Percentiles rank a stretch among this genome's conserved stretches.
phyloP scores from a whole-genome alignment of 2,113 vertebrate genomes.

The Festucalex cinctus region DNA sequence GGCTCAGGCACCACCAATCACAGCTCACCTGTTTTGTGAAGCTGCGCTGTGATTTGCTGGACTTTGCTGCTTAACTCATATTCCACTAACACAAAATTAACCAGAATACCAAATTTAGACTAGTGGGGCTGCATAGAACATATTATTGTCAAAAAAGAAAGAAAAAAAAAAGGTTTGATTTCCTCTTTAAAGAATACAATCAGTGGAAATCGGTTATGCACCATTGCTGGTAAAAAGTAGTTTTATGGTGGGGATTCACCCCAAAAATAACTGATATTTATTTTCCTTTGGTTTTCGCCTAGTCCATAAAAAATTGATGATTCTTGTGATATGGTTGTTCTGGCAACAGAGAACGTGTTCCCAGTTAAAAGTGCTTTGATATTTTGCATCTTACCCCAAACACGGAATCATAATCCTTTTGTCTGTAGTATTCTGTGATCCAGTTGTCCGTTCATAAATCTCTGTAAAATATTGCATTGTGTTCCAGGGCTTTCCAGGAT shows the following conservation, averaged over 20 bases:
- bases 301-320: background rate
- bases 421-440: slow-evolving; percentile 20
- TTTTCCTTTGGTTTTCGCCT: background rate
- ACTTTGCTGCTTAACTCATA: no score
- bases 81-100: no score
- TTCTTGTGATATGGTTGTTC: slow-evolving; percentile 20
- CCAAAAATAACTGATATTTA: background rate
- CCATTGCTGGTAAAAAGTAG: no score
- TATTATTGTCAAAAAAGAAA: no score
- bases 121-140: no score
- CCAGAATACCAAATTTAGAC: no score
- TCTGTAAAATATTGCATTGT: slow-evolving; percentile 23
- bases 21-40: no score
- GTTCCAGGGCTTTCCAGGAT: slow-evolving; percentile 51
- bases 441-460: slow-evolving; percentile 44
- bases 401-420: slow-evolving; percentile 10
- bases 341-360: slow-evolving; percentile 28
- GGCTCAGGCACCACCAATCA: no score
- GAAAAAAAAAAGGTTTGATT: no score
- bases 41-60: no score
- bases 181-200: no score
- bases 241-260: background rate
- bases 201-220: no score
- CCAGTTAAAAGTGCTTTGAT: slow-evolving; percentile 12
- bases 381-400: slow-evolving; percentile 19